phyloP scores from a whole-genome alignment of 2,113 vertebrate species.

The Ginglymostoma cirratum region DNA sequence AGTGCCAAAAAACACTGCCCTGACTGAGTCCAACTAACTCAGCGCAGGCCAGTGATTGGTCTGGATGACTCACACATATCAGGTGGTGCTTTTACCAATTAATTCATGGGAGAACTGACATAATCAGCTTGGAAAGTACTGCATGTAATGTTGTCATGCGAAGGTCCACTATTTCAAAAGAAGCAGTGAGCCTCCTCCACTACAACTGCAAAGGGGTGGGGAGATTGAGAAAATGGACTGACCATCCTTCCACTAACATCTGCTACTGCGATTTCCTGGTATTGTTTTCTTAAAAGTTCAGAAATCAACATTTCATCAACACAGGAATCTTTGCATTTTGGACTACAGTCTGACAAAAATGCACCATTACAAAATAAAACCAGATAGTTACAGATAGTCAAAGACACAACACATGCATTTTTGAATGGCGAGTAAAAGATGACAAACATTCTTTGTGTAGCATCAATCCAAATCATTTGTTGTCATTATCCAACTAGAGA shows the following conservation, averaged over 20 bases:
- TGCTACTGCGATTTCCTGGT: not conserved
- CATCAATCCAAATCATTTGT: not conserved
- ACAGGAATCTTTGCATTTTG: not conserved
- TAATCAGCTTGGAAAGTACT: not conserved
- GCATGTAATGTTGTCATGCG: not conserved
- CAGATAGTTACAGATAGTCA: not conserved
- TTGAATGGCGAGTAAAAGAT: slow-evolving; percentile 4
- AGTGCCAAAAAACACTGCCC: not conserved
- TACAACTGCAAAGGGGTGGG: not conserved
- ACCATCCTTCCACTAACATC: not conserved
- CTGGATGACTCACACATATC: not conserved
- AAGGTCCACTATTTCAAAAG: not conserved
- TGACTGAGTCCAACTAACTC: not conserved
- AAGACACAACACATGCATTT: not conserved
- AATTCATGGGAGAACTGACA: not conserved
- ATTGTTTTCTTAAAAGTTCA: not conserved
- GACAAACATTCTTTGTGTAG: not conserved
- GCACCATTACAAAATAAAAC: not conserved
- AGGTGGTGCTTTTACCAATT: not conserved
- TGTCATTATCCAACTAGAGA: not conserved
- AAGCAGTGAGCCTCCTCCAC: not conserved
- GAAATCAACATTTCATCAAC: slow-evolving; percentile 5
- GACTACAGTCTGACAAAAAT: not conserved
- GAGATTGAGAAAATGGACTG: not conserved
- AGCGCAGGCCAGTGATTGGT: not conserved